These are phyloP conservation scores for Spongilla lacustris DNA, from an alignment of 37 sponge, comb jelly and placozoan species.

Conservation along the genomic window DNA sequence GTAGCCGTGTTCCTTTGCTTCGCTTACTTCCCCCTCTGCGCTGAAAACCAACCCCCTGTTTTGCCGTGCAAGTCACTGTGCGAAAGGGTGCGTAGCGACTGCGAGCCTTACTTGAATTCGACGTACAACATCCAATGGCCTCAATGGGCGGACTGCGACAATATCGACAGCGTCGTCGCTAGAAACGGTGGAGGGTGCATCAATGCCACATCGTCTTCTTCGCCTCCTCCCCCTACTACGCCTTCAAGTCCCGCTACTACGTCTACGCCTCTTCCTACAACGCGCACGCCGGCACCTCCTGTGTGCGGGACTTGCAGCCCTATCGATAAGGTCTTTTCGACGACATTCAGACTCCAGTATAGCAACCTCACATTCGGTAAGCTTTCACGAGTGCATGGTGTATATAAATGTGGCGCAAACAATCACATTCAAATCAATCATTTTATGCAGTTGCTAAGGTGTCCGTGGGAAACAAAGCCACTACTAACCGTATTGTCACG, in stretches of 20 bases:
- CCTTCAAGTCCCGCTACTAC: not conserved
- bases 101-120: not conserved
- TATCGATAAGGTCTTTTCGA: not conserved
- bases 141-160: not conserved
- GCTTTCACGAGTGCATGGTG: not conserved
- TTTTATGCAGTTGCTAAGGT: not conserved
- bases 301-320: not conserved
- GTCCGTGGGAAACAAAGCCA: not conserved
- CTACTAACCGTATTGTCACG: not conserved
- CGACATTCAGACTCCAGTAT: not conserved
- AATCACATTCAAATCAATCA: too few species aligned
- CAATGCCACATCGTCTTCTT: not conserved
- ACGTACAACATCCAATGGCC: not conserved
- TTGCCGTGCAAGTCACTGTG: constrained; percentile 4
- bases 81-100: not conserved
- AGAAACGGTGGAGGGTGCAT: not conserved
- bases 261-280: not conserved
- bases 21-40: constrained; percentile 24
- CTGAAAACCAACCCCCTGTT: not conserved
- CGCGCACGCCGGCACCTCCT: not conserved
- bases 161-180: not conserved
- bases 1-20: constrained; percentile 8
- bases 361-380: not conserved
- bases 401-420: too few species aligned
- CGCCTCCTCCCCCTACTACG: not conserved